Evolutionary conservation across 2,797 vertebrate genomes (phyloP), one percentile per base, ranked within the genome.

Genomic region (Thalassophryne amazonica): DNA sequence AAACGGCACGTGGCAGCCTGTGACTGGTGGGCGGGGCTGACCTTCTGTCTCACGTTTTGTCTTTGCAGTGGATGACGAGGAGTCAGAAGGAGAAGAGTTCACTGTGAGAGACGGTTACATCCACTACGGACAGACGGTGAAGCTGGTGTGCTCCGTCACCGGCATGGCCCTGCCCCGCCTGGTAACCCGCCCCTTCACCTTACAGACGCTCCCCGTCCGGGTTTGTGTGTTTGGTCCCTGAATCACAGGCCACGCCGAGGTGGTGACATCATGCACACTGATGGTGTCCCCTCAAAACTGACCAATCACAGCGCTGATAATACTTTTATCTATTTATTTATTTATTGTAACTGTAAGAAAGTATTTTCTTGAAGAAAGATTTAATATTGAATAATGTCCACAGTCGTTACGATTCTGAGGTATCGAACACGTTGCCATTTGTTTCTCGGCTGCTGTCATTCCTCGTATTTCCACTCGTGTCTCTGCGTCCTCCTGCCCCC

Each of bases 81-180:
- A 99, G 86, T 99, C 97, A 0, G 97, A 99, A 86, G 97, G 97
- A 78, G 97, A 99, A 77, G 97, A 99, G 85, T 99, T 98, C 88
- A 99, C 97, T 46, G 97, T 98, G 68, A 92, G 96, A 67, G 96
- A 99, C 8, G 96, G 97, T 73, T 99, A 99, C 81, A 96, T 99
- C 86, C 97, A 99, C 84, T 99, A 99, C 18, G 97, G 97, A 54
- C 97, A 99, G 76, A 99, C 96, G 0, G 96, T 98, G 70, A 99
- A 98, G 79, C 94, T 99, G 42, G 97, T 99, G 4, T 99, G 96
- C 81, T 99, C 96, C 0, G 96, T 99, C 60, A 99, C 97, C 13
- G 97, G 96, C 88, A 99, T 99, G 97, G 97, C 97, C 42, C 92
- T 99, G 80, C 96, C 97, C 6, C 89, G 97, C 92, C 86, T 99